Percentiles rank a stretch among this genome's conserved stretches.
Evolutionary conservation across 2,888 invertebrate species (phyloP).

Genomic region (Cataglyphis albicans): DNA sequence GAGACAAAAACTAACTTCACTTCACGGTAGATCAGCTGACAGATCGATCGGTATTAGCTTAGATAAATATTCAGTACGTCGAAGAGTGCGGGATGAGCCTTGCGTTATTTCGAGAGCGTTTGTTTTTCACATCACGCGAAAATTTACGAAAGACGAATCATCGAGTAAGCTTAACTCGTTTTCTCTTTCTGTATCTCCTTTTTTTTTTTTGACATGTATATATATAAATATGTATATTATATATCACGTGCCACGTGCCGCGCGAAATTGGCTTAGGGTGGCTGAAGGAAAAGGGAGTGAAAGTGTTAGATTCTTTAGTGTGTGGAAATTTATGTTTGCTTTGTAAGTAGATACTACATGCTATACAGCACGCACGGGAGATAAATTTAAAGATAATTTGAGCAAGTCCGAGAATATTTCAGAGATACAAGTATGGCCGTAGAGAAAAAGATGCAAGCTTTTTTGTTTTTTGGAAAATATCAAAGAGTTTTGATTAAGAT

Average conservation of each 20-base stretch:
- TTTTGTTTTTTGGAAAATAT: not conserved
- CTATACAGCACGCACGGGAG: constrained; percentile 18
- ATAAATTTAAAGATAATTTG: constrained; percentile 38
- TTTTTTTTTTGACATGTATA: constrained; percentile 68
- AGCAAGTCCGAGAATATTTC: constrained; percentile 49
- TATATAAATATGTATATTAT: constrained; percentile 70
- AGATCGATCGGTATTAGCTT: constrained; percentile 41
- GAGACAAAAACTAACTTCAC: constrained; percentile 53
- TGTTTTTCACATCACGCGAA: constrained; percentile 27
- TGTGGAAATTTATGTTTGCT: constrained; percentile 32
- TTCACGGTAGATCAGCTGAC: constrained; percentile 47
- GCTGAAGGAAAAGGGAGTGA: constrained; percentile 74
- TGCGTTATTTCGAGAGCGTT: constrained; percentile 25
- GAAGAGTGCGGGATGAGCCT: constrained; percentile 7
- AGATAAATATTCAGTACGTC: constrained; percentile 13
- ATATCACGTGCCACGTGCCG: constrained; percentile 85
- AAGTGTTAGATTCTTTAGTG: constrained; percentile 39
- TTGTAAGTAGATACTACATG: constrained; percentile 23
- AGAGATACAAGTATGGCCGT: constrained; percentile 41
- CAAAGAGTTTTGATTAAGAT: not conserved
- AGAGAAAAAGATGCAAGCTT: constrained; percentile 13
- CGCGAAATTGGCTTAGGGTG: constrained; percentile 81
- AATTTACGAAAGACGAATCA: constrained; percentile 80
- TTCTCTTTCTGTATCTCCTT: constrained; percentile 64
- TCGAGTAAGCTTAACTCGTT: constrained; percentile 75